Base-by-base conservation (phyloP, 2,113 vertebrate genomes). In the Ageneiosus marmoratus region DNA sequence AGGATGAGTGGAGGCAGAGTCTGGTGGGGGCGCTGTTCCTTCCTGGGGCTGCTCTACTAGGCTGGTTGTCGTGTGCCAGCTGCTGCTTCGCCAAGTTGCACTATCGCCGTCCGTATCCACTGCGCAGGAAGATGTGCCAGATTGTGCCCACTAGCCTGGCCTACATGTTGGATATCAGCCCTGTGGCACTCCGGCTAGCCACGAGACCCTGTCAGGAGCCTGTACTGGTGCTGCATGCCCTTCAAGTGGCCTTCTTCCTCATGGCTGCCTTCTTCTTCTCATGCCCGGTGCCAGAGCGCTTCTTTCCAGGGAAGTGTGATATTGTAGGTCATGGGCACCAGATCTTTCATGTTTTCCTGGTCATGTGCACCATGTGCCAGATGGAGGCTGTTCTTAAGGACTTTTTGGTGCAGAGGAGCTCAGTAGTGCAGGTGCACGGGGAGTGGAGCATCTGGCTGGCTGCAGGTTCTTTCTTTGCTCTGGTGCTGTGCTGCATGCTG, bases 291-390 rank as follows among this genome's bases (percentile, higher is more conserved):
- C 97, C 97, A 0, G 97, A 98, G 91, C 93, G 95, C 83, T 97
- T 96, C 83, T 97, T 97, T 83, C 96, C 97, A 0, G 97, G 97
- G 1, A 92, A 85, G 77, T 98, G 95, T 0, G 97, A 99, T 89
- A 96, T 98, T 0, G 76, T 97, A 41, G 97, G 97, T 56, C 97
- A 98, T 0, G 96, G 94, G 4, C 97, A 99, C 84, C 97, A 98
- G 89, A 95, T 98, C 88, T 98, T 99, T 93, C 97, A 98, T 11
- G 50, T 96, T 10, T 95, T 97, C 75, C 87, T 98, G 89, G 95
- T 95, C 4, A 72, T 97, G 87, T 97, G 96, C 90, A 98, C 96
- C 0, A 80, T 98, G 0, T 96, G 94, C 37, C 97, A 99, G 91
- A 90, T 97, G 89, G 96, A 98, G 89, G 97, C 96, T 67, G 92